Evolutionary conservation across 2,888 invertebrate species (phyloP).

Genomic region (Lutraria lutraria): DNA sequence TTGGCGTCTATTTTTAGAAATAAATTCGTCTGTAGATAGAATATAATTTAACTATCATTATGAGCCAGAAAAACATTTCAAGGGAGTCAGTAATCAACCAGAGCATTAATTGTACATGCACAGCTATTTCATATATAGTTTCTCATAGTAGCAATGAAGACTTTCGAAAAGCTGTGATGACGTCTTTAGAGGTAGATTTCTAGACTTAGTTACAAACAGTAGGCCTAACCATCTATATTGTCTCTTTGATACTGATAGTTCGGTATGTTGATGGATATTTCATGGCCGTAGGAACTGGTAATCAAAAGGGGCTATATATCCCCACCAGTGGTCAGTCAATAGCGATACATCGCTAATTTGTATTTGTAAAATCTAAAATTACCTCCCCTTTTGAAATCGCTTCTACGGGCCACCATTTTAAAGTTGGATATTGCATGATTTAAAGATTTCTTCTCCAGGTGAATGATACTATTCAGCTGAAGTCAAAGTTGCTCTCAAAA

Average conservation of each 20-base stretch:
- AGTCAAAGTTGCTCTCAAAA: background rate
- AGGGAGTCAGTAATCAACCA: background rate
- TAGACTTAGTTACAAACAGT: no score
- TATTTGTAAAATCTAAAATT: no score
- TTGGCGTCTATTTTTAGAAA: background rate
- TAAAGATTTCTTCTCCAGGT: constrained; percentile 11
- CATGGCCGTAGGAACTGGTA: background rate
- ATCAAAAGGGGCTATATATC: background rate
- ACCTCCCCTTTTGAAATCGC: no score
- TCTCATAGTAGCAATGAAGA: constrained; percentile 49
- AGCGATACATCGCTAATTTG: no score
- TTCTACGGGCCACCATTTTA: background rate
- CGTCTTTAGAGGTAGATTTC: background rate
- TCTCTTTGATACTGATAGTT: constrained; percentile 41
- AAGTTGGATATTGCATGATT: background rate
- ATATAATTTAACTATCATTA: background rate
- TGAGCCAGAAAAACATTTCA: constrained; percentile 10
- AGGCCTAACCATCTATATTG: no score
- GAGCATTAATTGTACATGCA: constrained; percentile 48
- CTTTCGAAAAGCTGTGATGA: constrained; percentile 35
- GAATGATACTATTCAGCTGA: constrained; percentile 26
- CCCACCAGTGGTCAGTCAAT: no score
- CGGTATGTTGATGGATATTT: no score
- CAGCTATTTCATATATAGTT: constrained; percentile 44
- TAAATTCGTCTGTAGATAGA: background rate